Evolutionary conservation across 2,797 vertebrate species (phyloP), one percentile per base, ranked within the genome.

Genomic region (Myotis planiceps): DNA sequence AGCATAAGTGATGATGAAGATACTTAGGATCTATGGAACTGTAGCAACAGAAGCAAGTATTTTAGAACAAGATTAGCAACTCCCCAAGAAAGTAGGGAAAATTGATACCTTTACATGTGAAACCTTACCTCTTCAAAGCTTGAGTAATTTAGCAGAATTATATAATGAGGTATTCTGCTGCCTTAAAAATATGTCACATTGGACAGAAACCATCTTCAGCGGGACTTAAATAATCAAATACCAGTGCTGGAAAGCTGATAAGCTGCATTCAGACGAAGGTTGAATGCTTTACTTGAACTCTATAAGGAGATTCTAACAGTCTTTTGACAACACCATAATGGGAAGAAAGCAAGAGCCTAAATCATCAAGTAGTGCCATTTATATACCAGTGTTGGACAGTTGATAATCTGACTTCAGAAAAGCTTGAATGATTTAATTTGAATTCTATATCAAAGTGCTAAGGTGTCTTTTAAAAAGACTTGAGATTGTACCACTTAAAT

Each of bases 201-300:
- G 63, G 10, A 68, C 5, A 85, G 32, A 94, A 78, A 45, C 3
- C 4, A 63, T 83, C 55, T 93, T 94, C 74, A 80, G 3, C 19
- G 32, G 51, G 78, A 76, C 60, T 79, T 88, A 78, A 96, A 55
- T 83, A 9, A 63, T 86, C 32, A 76, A 75, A 5, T 85, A 34
- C 12, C 12, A 4, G 85, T 95, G 34, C 47, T 84, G 19, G 65
- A 69, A 42, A 79, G 34, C 42, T 84, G 39, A 90, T 80, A 66
- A 76, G 6, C 51, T 93, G 51, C 58, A 49, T 65, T 69, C 32
- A 76, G 86, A 90, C 4, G 78, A 96, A 95, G 9, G 25, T 45
- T 92, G 49, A 71, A 68, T 87, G 45, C 86, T 72, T 95, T 85
- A 47, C 87, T 49, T 92, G 51, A 79, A 92, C 34, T 92, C 27